These are phyloP conservation scores for Enteromius trimaculatus DNA, from an alignment of 2,797 vertebrate species.

Conservation along the genomic window DNA sequence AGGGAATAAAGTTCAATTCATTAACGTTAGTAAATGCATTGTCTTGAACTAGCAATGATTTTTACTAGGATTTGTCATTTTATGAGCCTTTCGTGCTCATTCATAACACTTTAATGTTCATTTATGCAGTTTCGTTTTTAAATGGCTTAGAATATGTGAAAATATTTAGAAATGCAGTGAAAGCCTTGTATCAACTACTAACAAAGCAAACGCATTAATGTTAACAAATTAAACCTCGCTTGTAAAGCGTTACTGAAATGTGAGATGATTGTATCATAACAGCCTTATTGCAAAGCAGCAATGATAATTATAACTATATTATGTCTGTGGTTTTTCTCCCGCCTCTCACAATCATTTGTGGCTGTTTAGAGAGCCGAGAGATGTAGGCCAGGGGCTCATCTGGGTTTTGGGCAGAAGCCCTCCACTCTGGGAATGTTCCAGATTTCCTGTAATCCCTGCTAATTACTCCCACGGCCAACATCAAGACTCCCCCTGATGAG, in stretches of 20 bases:
- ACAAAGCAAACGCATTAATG: background rate
- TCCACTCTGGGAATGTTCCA: slow-evolving; percentile 68
- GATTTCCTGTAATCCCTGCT: slow-evolving; percentile 74
- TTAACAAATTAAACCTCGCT: background rate
- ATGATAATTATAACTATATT: slow-evolving; percentile 63
- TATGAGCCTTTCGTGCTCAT: background rate
- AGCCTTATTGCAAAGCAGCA: slow-evolving; percentile 4
- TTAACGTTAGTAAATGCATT: background rate
- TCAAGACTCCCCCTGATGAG: slow-evolving; percentile 68
- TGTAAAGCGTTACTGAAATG: background rate
- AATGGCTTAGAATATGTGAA: background rate
- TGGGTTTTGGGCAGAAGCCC: slow-evolving; percentile 72
- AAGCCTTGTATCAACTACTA: background rate
- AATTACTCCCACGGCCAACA: slow-evolving; percentile 76
- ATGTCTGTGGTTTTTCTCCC: slow-evolving; percentile 52
- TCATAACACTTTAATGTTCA: background rate
- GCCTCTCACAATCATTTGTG: slow-evolving; percentile 60
- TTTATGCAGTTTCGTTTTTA: background rate
- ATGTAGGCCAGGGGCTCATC: slow-evolving; percentile 69
- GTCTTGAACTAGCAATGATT: background rate
- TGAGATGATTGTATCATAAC: slow-evolving; percentile 19
- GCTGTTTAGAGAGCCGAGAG: slow-evolving; percentile 60
- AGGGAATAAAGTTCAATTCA: background rate
- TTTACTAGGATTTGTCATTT: background rate
- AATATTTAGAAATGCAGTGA: background rate